phyloP scores from a whole-genome alignment of 2,888 invertebrate genomes.

The Hartigia nigra region DNA sequence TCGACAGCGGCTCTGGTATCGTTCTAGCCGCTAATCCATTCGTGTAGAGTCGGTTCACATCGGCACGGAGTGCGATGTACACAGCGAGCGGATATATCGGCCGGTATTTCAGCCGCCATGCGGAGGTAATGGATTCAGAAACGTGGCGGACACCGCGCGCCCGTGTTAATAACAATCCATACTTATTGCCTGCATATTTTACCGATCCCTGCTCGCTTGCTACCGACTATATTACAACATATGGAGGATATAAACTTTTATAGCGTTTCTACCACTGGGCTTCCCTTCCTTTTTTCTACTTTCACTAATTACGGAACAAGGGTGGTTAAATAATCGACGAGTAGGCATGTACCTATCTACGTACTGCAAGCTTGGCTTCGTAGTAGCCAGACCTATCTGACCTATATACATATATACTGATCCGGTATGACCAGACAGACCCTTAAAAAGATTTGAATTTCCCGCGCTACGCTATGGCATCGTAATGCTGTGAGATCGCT shows the following conservation, averaged over 20 bases:
- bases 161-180: slow-evolving; percentile 67
- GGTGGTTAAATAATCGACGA: slow-evolving; percentile 31
- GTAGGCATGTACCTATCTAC: background rate
- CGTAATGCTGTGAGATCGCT: background rate
- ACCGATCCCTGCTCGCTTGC: slow-evolving; percentile 63
- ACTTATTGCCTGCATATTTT: slow-evolving; percentile 67
- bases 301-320: slow-evolving; percentile 50
- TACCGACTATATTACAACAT: slow-evolving; percentile 66
- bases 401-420: background rate
- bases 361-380: background rate
- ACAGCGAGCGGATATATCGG: slow-evolving; percentile 64
- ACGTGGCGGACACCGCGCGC: slow-evolving; percentile 65
- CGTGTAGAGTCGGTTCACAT: slow-evolving; percentile 33
- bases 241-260: slow-evolving; percentile 67
- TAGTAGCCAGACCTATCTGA: background rate
- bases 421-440: background rate
- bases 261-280: slow-evolving; percentile 60
- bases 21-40: slow-evolving; percentile 59
- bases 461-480: background rate
- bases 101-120: slow-evolving; percentile 67
- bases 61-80: slow-evolving; percentile 49
- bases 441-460: background rate
- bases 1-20: background rate
- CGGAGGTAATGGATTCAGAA: slow-evolving; percentile 67
- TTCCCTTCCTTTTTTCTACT: slow-evolving; percentile 39